Conservation (phyloP, 2,797 vertebrate genomes). For the Bradypus variegatus region DNA sequence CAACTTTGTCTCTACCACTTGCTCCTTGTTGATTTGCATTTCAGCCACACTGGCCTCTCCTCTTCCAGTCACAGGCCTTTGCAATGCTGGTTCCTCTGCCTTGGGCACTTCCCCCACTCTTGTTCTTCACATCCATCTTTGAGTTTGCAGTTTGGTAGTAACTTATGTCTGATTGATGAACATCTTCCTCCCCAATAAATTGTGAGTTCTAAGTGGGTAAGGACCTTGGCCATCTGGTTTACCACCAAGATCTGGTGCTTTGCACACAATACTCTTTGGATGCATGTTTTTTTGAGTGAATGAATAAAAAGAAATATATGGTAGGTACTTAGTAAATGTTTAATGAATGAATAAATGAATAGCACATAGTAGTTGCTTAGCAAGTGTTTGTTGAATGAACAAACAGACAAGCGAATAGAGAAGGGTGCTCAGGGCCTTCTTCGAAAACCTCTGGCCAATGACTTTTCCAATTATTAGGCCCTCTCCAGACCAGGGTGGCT, state of each 20-base stretch:
- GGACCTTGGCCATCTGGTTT: background rate
- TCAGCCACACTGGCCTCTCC: background rate
- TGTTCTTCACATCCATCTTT: background rate
- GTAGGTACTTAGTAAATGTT: background rate
- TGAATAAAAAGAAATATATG: background rate
- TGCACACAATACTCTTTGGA: background rate
- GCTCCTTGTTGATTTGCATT: background rate
- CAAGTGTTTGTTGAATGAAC: background rate
- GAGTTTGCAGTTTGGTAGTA: no score
- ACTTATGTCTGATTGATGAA: background rate
- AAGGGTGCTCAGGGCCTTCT: background rate
- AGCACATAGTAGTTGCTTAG: background rate
- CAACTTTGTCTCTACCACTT: background rate
- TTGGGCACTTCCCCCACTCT: no score
- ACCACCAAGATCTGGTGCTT: background rate
- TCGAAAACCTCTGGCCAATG: background rate
- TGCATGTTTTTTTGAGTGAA: background rate
- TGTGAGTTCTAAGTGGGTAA: background rate
- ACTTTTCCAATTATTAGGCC: background rate
- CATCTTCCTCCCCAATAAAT: background rate
- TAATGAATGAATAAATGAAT: background rate
- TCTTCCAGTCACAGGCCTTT: background rate
- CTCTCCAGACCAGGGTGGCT: conserved; percentile 16
- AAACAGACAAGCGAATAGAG: background rate
- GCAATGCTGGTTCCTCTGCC: background rate